A percentile compares a stretch with the other conserved stretches of the same genome.
phyloP scores from a whole-genome alignment of 1,140 invertebrate species.

The Fopius arisanus region DNA sequence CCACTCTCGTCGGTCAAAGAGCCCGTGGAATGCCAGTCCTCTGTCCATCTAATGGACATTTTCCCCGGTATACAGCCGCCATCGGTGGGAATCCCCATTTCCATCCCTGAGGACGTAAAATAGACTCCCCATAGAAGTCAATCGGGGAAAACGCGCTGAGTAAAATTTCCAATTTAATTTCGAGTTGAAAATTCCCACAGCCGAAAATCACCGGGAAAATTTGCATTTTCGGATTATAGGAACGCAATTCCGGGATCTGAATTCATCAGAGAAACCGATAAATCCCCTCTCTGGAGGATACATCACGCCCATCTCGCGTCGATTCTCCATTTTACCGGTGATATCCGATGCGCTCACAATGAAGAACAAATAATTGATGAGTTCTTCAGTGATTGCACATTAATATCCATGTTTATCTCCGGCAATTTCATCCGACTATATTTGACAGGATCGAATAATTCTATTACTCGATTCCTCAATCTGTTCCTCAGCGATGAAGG shows the following conservation, averaged over 20 bases:
- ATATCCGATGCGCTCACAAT: not conserved
- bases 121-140: no score
- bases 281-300: not conserved
- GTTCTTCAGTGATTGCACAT: not conserved
- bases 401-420: slow-evolving; percentile 10
- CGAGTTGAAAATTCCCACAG: no score
- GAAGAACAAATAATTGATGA: slow-evolving; percentile 5
- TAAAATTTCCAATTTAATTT: no score
- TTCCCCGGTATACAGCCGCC: not conserved
- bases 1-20: not conserved
- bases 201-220: no score
- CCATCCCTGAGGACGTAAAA: not conserved
- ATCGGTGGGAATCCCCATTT: not conserved
- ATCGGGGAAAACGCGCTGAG: no score
- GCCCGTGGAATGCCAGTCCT: not conserved
- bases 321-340: not conserved
- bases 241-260: no score
- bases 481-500: not conserved
- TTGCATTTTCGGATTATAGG: no score
- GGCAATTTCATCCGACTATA: not conserved
- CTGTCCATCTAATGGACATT: not conserved
- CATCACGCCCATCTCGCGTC: not conserved
- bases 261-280: not conserved
- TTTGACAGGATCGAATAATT: slow-evolving; percentile 2
- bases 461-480: not conserved